Base-by-base conservation (phyloP, 2,797 vertebrate genomes). In the Acanthurus leucopareius region DNA sequence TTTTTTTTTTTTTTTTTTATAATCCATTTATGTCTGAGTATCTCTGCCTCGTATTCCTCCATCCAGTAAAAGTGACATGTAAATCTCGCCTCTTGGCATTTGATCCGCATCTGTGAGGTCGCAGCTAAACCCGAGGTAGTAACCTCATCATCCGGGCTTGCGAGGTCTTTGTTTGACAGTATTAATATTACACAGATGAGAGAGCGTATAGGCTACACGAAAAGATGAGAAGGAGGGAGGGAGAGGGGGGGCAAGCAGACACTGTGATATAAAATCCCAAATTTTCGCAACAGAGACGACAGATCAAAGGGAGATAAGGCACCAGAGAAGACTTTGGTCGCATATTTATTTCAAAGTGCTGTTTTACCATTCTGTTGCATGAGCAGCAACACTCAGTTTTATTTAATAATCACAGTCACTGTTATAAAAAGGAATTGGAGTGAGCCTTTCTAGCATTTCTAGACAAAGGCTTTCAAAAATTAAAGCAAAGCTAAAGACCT, bases 1-100 rank as follows among this genome's bases (percentile, higher is more conserved):
- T 72, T 84, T 25, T n/a, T n/a, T n/a, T n/a, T n/a, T n/a, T n/a
- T n/a, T n/a, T n/a, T n/a, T n/a, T 86, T 92, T 90, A 87, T 91
- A 93, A 93, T 93, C 89, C 90, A 92, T 94, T 91, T 93, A 91
- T 68, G 80, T 79, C 79, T 49, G 75, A 83, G 88, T 73, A 75
- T 90, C 82, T 85, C 61, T 71, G 83, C 79, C 82, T 89, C 77
- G 22, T 83, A 53, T 69, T 87, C 74, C 82, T 89, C 25, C 25
- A 85, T 89, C 69, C 81, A 77, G 80, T 85, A 86, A 92, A 89
- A 91, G 84, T 86, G 81, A 88, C 85, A 75, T 19, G 63, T 77
- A 86, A 80, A 86, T 86, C 78, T 84, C 3, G 13, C 76, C 86
- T 83, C 81, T 48, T 82, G 77, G 83, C 75, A 69, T 91, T 82